Evolutionary conservation across 2,113 vertebrate genomes (phyloP).

Genomic region (Ammodramus savannarum): DNA sequence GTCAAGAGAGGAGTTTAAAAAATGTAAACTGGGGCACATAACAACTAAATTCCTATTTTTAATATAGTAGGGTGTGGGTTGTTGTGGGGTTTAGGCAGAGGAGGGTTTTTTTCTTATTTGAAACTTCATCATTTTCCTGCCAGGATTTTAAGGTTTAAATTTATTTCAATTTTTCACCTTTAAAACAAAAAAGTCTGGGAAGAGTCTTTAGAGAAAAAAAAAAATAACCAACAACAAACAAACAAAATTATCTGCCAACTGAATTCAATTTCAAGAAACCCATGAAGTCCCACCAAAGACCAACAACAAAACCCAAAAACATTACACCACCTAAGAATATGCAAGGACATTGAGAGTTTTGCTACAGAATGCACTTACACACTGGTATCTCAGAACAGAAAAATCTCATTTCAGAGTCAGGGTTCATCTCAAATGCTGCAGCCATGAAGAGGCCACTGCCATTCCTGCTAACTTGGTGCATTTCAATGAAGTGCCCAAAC

Average conservation of each 20-base stretch:
- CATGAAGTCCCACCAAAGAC: not conserved
- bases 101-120: not conserved
- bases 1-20: not conserved
- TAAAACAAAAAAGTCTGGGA: not conserved
- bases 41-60: not conserved
- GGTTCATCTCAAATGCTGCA: fast-evolving
- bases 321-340: not conserved
- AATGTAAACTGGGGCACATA: not conserved
- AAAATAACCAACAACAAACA: not conserved
- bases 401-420: not conserved
- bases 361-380: not conserved
- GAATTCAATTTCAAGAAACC: not conserved
- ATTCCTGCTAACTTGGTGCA: not conserved
- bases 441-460: not conserved
- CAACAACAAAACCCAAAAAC: not conserved
- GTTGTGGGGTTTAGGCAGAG: not conserved
- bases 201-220: not conserved
- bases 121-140: not conserved
- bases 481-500: not conserved
- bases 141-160: not conserved
- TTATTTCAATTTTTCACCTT: not conserved
- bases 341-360: not conserved
- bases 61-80: not conserved
- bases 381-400: not conserved
- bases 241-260: not conserved